phyloP scores from a whole-genome alignment of 1,140 invertebrate genomes.

The Trichonephila inaurata region DNA sequence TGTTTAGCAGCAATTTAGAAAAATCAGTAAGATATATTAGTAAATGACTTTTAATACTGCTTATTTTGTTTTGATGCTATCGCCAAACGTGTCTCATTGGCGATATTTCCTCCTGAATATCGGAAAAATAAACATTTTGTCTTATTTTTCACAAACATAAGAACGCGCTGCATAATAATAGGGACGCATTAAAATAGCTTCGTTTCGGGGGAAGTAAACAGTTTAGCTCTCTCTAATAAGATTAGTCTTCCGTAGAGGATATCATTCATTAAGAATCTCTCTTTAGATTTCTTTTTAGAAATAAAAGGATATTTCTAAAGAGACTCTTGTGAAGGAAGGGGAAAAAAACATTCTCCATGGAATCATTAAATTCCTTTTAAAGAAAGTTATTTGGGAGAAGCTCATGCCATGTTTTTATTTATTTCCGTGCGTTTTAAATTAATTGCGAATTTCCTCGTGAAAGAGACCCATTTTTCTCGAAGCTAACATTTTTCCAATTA shows the following conservation, averaged over 20 bases:
- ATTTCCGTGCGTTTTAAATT: conserved; percentile 12
- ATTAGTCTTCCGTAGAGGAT: background rate
- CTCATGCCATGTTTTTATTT: background rate
- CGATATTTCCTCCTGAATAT: too few relatives aligned
- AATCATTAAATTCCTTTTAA: conserved; percentile 39
- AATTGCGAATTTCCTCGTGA: background rate
- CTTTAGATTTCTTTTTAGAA: background rate
- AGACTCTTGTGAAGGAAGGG: background rate
- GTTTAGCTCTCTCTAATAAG: background rate
- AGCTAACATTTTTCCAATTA: background rate
- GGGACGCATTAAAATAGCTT: background rate
- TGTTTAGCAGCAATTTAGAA: background rate
- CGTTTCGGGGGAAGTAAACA: background rate
- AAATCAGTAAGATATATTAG: too few relatives aligned
- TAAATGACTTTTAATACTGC: too few relatives aligned
- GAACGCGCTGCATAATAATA: background rate
- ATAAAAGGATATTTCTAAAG: background rate
- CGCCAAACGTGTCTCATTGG: too few relatives aligned
- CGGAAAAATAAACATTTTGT: background rate
- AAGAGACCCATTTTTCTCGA: background rate
- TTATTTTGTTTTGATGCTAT: too few relatives aligned
- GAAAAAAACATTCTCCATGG: background rate
- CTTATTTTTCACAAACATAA: background rate
- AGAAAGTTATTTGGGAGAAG: conserved; percentile 20
- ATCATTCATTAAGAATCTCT: conserved; percentile 5